Base-by-base conservation (phyloP, 2,888 invertebrate species). In the Crocallis elinguaria region DNA sequence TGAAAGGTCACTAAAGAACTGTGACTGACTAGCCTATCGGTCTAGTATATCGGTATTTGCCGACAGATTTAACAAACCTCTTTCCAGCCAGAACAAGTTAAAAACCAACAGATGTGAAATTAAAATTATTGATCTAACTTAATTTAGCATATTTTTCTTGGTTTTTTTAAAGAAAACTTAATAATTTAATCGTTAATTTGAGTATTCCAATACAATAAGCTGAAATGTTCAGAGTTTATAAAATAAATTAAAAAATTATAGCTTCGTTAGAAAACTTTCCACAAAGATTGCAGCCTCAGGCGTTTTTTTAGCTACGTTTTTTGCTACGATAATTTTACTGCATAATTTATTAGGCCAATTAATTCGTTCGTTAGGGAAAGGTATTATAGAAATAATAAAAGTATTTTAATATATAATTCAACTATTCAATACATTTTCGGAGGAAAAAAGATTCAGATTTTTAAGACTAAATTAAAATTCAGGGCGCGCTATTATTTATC, bases 301-400 rank as follows among this genome's bases (percentile, higher is more conserved):
- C 8, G 3, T 25, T 9, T 25, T 25, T 8, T 25, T n/a, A 25
- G 25, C n/a, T n/a, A 25, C 25, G 25, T 25, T 25, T 25, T 25
- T 19, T 4, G 51, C 13, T 32, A 38, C 21, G 49, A 57, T 54
- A 46, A 59, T 55, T 59, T 60, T 57, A 53, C 62, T 57, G 58
- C 30, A 49, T 55, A 62, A 59, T 62, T 65, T 62, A 65, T 62
- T 43, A 46, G 6, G 17, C 9, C 59, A 60, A 65, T 60, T 60
- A 60, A 49, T 49, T 56, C 39, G 35, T 17, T 23, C 23, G 8
- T 23, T 25, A n/a, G n/a, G n/a, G n/a, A n/a, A n/a, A n/a, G n/a
- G n/a, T n/a, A 9, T 37, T 30, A 17, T 48, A 11, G 9, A 21
- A 36, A 9, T 25, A 30, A 19, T 29, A 3, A n/a, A 9, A n/a